Conservation (phyloP, 2,888 invertebrate species). For the Drosophila greeni region DNA sequence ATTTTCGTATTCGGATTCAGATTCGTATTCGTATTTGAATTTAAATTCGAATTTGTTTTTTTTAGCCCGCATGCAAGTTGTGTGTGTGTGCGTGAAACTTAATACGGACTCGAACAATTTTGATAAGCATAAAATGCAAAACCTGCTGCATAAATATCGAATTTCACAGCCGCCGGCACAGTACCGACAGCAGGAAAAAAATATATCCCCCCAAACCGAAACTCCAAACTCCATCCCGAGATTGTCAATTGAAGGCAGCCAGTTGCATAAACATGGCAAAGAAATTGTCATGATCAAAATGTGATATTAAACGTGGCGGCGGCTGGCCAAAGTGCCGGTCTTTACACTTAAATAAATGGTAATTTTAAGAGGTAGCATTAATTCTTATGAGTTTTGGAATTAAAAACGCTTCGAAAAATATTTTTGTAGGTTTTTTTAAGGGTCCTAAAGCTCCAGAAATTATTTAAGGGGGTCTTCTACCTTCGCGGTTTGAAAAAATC, state of each 20-base stretch:
- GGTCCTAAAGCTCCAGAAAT: too few relatives aligned
- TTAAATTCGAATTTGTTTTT: not conserved
- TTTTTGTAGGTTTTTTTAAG: not conserved
- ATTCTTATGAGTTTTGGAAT: not conserved
- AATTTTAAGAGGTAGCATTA: not conserved
- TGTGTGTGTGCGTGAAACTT: conserved; percentile 64
- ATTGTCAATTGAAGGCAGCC: conserved; percentile 75
- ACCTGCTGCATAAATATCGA: conserved; percentile 75
- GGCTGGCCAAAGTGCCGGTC: conserved; percentile 34
- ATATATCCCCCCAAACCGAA: conserved; percentile 19
- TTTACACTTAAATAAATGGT: conserved; percentile 27
- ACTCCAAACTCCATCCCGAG: conserved; percentile 40
- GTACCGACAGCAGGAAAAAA: conserved; percentile 37
- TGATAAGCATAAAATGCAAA: conserved; percentile 73
- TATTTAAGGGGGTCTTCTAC: too few relatives aligned
- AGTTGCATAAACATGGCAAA: conserved; percentile 76
- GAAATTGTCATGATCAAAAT: conserved; percentile 77
- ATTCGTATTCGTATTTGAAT: conserved; percentile 7
- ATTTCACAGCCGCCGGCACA: conserved; percentile 67
- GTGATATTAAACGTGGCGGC: conserved; percentile 72
- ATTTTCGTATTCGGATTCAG: conserved; percentile 7
- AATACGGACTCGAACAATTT: conserved; percentile 65
- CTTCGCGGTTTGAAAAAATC: too few relatives aligned
- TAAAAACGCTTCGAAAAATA: not conserved
- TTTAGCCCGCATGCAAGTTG: conserved; percentile 64